Percentiles rank a stretch among this genome's conserved stretches.
Conservation (phyloP, 2,113 vertebrate species). For the Arizona elegans region DNA sequence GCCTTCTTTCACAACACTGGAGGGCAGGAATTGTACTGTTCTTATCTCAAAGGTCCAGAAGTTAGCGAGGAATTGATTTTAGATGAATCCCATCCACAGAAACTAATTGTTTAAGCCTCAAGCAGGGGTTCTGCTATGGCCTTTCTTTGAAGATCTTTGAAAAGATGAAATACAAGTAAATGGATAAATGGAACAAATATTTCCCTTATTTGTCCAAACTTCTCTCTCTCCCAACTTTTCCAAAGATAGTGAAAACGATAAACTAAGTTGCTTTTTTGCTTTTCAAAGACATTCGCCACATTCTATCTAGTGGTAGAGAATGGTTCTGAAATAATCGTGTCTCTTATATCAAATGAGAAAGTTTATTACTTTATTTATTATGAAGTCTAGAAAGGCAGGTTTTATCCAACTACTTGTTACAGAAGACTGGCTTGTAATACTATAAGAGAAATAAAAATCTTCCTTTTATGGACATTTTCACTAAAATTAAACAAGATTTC, state of each 20-base stretch:
- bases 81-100: not conserved
- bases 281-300: not conserved
- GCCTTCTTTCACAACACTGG: not conserved
- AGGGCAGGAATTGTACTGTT: not conserved
- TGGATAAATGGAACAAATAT: not conserved
- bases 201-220: not conserved
- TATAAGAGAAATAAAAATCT: not conserved
- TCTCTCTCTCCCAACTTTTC: not conserved
- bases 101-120: not conserved
- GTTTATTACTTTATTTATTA: not conserved
- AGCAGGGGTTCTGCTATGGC: not conserved
- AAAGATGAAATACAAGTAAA: not conserved
- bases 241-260: not conserved
- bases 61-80: not conserved
- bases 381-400: not conserved
- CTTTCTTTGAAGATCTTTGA: not conserved
- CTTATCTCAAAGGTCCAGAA: not conserved
- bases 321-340: not conserved
- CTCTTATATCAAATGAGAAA: not conserved
- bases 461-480: not conserved
- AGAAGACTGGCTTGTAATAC: not conserved
- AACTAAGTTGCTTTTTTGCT: not conserved
- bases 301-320: not conserved
- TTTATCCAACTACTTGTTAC: not conserved
- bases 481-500: not conserved